Evolutionary conservation across 2,113 vertebrate species (phyloP), one percentile per base, ranked within the genome.

Genomic region (Scomber colias): DNA sequence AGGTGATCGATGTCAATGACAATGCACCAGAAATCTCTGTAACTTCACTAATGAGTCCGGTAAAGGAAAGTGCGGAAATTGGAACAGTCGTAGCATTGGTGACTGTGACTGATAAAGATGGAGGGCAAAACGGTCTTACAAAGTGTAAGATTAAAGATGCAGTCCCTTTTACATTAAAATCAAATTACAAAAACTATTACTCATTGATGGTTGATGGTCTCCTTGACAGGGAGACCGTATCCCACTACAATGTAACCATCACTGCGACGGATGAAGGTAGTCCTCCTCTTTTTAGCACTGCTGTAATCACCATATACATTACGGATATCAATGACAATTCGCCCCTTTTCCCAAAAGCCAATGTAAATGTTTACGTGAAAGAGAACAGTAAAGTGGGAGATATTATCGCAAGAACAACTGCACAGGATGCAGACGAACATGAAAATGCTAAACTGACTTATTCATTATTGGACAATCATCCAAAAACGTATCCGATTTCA

Each of bases 321-420:
- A 94, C 95, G 76, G 97, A 98, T 0, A 95, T 97, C 44, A 99
- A 98, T 51, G 97, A 98, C 35, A 98, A 98, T 5, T 73, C 95
- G 0, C 97, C 97, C 3, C 84, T 72, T 19, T 99, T 98, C 63
- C 15, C 75, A n/a, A 91, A 94, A 44, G 35, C 60, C 83, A 0
- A 12, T 88, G 0, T 95, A 2, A 91, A 97, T 75, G 69, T 96
- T 30, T 96, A 94, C 55, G 91, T 97, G 3, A 94, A 92, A 46
- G 97, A 98, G 91, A 98, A 97, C 81, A 96, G 95, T 75, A 93
- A 77, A 0, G 91, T 93, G 2, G 96, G 95, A 48, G 83, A 77
- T 72, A 89, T 81, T 2, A 86, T 98, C 31, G 92, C 93, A 51
- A 87, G 67, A 0, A 87, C 97, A 48, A 95, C 93, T 1, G 96